These are phyloP conservation scores for Aelia acuminata DNA, from an alignment of 2,888 invertebrate species.

Conservation along the genomic window DNA sequence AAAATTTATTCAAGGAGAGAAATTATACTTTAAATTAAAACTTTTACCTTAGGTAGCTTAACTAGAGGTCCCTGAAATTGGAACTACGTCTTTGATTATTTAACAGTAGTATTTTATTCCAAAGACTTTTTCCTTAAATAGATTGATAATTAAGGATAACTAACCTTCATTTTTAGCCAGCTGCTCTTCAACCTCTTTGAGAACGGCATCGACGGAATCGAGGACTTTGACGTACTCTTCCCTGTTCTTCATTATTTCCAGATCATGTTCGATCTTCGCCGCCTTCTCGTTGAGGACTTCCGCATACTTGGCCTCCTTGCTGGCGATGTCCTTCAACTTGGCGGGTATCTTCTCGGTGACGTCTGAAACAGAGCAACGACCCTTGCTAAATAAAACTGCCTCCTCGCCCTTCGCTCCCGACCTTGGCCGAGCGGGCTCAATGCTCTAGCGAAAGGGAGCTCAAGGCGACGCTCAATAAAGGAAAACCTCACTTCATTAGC, in stretches of 20 bases:
- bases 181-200: conserved; percentile 77
- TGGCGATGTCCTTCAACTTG: conserved; percentile 75
- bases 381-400: background rate
- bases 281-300: conserved; percentile 76
- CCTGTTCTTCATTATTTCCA: conserved; percentile 74
- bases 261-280: conserved; percentile 76
- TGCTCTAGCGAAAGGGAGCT: background rate
- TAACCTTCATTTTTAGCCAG: conserved; percentile 72
- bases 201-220: conserved; percentile 75
- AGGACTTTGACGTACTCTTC: conserved; percentile 77
- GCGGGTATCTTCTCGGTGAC: conserved; percentile 76
- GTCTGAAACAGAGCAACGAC: conserved; percentile 70
- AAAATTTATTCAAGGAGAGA: no score
- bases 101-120: no score
- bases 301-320: conserved; percentile 74
- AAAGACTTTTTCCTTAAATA: no score
- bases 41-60: no score
- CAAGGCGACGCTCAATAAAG: background rate
- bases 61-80: no score
- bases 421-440: background rate
- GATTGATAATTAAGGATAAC: background rate
- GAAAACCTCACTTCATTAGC: no score
- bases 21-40: no score
- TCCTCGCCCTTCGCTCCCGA: conserved; percentile 1
- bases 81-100: no score